A percentile compares a stretch with the other conserved stretches of the same genome.
Conservation (phyloP, 2,113 vertebrate species). For the Salvelinus fontinalis region DNA sequence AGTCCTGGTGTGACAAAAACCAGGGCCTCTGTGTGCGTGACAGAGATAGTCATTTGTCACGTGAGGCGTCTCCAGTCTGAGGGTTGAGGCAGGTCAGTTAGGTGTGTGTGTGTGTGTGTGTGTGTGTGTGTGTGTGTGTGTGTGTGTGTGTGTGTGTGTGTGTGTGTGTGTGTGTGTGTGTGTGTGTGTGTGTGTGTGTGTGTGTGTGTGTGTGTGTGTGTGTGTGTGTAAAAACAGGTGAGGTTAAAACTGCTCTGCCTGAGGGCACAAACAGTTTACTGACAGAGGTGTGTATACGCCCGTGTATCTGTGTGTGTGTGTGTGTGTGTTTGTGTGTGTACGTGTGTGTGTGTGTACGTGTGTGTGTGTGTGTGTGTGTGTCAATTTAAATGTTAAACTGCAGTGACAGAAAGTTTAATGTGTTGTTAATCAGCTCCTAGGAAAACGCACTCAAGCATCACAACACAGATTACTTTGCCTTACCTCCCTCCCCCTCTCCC, state of each 20-base stretch:
- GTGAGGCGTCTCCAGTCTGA: slow-evolving; percentile 59
- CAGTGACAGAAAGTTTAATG: slow-evolving; percentile 80
- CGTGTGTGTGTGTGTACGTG: background rate
- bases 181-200: no score
- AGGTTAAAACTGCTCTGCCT: slow-evolving; percentile 37
- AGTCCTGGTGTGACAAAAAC: no score
- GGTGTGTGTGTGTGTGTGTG: slow-evolving; percentile 40
- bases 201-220: slow-evolving; percentile 13
- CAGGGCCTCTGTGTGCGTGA: background rate
- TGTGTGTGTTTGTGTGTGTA: slow-evolving; percentile 4
- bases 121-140: slow-evolving; percentile 36
- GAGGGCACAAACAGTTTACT: slow-evolving; percentile 52
- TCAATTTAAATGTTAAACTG: slow-evolving; percentile 62
- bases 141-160: slow-evolving; percentile 38
- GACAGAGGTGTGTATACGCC: slow-evolving; percentile 39
- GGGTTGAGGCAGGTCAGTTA: slow-evolving; percentile 62
- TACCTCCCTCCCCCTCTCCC: background rate
- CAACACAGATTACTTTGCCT: slow-evolving; percentile 81
- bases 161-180: no score
- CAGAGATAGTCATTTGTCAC: slow-evolving; percentile 65
- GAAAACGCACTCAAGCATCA: slow-evolving; percentile 91
- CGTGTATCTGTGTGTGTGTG: slow-evolving; percentile 8
- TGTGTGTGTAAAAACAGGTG: slow-evolving; percentile 41
- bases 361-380: slow-evolving; percentile 1
- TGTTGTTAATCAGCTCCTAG: slow-evolving; percentile 84